Conservation (phyloP, 2,113 vertebrate species). For the Corynorhinus townsendii region DNA sequence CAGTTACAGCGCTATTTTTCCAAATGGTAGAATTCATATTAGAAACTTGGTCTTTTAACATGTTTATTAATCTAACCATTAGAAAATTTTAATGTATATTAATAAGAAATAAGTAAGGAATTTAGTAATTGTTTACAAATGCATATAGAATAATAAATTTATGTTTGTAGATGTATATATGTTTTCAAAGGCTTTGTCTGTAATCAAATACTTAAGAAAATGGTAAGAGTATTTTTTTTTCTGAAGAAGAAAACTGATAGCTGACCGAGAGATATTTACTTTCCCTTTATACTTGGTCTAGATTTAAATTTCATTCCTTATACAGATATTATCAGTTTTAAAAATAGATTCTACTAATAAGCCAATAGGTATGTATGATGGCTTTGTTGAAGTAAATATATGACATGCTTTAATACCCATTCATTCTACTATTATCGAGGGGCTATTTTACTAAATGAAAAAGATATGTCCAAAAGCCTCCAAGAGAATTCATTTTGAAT, state of each 20-base stretch:
- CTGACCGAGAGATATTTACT: not conserved
- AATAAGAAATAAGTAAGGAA: not conserved
- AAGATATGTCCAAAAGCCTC: not conserved
- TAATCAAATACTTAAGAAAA: not conserved
- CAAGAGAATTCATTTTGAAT: not conserved
- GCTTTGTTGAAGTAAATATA: not conserved
- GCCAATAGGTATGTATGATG: not conserved
- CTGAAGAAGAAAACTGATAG: not conserved
- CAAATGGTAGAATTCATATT: conserved; percentile 5
- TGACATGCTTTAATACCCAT: not conserved
- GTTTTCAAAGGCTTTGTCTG: not conserved
- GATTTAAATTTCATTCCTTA: not conserved
- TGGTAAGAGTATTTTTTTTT: not conserved
- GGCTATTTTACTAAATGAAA: not conserved
- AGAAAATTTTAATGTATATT: not conserved
- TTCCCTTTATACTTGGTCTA: not conserved
- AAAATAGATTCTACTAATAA: not conserved
- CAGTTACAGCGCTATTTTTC: not conserved
- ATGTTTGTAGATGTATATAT: not conserved
- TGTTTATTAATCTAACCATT: not conserved
- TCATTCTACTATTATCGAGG: not conserved
- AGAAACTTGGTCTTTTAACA: not conserved
- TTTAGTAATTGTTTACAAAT: not conserved
- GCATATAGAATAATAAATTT: not conserved
- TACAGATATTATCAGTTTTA: not conserved